Evolutionary conservation across 2,113 vertebrate genomes (phyloP).

Genomic region (Phaethornis superciliosus): DNA sequence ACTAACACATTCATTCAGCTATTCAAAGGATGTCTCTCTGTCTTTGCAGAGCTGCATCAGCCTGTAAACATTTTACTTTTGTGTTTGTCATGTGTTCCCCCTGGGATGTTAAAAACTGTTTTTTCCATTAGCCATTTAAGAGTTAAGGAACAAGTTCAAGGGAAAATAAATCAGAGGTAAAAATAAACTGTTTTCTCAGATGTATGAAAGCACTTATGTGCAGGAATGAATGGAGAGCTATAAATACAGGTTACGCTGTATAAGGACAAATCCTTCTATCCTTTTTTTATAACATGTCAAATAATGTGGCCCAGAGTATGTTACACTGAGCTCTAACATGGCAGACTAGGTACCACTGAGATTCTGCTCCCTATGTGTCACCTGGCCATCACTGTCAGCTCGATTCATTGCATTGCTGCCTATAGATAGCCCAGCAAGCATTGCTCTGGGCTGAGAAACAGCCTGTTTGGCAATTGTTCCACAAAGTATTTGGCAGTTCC

Average conservation of each 20-base stretch:
- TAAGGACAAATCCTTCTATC: not conserved
- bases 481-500: not conserved
- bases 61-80: conserved; percentile 43
- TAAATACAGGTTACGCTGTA: not conserved
- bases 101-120: conserved; percentile 25
- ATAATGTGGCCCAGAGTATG: not conserved
- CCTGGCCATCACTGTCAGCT: not conserved
- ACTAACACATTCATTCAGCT: not conserved
- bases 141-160: conserved; percentile 19
- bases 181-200: conserved; percentile 28
- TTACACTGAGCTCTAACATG: not conserved
- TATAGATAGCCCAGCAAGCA: not conserved
- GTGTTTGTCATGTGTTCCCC: not conserved
- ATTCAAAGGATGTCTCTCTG: conserved; percentile 14
- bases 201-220: not conserved
- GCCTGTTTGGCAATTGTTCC: not conserved
- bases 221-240: not conserved
- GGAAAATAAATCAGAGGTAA: conserved; percentile 8
- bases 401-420: not conserved
- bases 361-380: not conserved
- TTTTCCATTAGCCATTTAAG: conserved; percentile 33
- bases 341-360: not conserved
- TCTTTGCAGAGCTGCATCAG: not conserved
- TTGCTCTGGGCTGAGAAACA: fast-evolving
- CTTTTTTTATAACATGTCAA: not conserved